Conservation (phyloP, 2,797 vertebrate genomes). For the Sebastes vulpes region DNA sequence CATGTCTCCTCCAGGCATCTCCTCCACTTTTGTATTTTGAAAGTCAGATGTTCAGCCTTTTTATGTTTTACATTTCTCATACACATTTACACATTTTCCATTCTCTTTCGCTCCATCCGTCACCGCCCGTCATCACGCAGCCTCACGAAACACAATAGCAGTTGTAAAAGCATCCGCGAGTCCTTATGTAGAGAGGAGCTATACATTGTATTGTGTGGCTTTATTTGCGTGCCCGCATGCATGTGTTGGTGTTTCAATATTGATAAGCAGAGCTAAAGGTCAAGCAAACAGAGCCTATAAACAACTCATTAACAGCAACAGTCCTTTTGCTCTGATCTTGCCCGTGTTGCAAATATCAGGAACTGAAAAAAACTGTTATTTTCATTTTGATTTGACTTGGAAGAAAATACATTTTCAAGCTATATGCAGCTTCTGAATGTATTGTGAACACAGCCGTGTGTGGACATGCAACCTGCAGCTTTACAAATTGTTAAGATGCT, state of each 20-base stretch:
- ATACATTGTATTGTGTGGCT: not conserved
- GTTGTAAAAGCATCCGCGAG: not conserved
- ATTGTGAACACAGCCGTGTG: not conserved
- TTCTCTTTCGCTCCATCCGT: not conserved
- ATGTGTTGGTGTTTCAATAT: conserved; percentile 8
- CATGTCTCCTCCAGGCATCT: not conserved
- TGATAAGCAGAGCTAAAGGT: conserved; percentile 21
- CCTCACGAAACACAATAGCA: not conserved
- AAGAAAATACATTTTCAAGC: not conserved
- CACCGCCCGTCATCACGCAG: not conserved
- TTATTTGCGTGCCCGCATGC: not conserved
- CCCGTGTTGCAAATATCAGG: not conserved
- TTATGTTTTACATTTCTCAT: not conserved
- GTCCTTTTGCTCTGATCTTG: not conserved
- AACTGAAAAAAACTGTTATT: not conserved
- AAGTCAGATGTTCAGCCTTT: not conserved
- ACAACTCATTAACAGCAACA: not conserved
- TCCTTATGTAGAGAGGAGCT: not conserved
- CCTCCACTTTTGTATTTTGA: not conserved
- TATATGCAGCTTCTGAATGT: not conserved
- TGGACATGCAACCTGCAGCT: not conserved
- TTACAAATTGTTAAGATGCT: not conserved
- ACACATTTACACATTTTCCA: not conserved
- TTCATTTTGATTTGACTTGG: not conserved
- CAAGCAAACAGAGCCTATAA: not conserved